These are phyloP conservation scores for Emberiza fucata DNA, from an alignment of 2,113 vertebrate species.

Conservation along the genomic window DNA sequence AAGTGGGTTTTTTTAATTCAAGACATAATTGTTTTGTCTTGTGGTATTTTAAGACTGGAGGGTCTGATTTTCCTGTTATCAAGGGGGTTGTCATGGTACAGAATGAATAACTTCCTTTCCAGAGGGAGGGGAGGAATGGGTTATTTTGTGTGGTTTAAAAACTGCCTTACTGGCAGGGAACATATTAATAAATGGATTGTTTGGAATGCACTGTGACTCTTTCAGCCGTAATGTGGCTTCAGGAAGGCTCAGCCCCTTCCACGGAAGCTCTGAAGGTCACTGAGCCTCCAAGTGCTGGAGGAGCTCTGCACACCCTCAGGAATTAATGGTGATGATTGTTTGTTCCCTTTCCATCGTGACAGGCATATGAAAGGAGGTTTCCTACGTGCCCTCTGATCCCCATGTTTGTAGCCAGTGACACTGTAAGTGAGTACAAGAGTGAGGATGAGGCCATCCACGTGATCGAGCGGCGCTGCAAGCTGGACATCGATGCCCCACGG, in stretches of 20 bases:
- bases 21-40: not conserved
- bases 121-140: not conserved
- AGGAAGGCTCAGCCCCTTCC: not conserved
- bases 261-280: accelerated
- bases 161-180: not conserved
- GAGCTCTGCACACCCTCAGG: not conserved
- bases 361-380: slow-evolving; percentile 94
- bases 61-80: slow-evolving; percentile 1
- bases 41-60: not conserved
- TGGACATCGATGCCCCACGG: slow-evolving; percentile 90
- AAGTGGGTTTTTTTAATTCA: not conserved
- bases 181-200: not conserved
- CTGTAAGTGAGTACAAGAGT: slow-evolving; percentile 81
- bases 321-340: not conserved
- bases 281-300: not conserved
- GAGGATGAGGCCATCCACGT: slow-evolving; percentile 81
- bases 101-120: not conserved
- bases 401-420: slow-evolving; percentile 92
- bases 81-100: not conserved
- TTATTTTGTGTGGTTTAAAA: not conserved
- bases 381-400: slow-evolving; percentile 92
- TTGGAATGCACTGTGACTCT: not conserved
- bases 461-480: slow-evolving; percentile 86
- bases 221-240: not conserved
- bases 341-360: not conserved